Evolutionary conservation across 2,888 invertebrate species (phyloP).

Genomic region (Tipula helvola): DNA sequence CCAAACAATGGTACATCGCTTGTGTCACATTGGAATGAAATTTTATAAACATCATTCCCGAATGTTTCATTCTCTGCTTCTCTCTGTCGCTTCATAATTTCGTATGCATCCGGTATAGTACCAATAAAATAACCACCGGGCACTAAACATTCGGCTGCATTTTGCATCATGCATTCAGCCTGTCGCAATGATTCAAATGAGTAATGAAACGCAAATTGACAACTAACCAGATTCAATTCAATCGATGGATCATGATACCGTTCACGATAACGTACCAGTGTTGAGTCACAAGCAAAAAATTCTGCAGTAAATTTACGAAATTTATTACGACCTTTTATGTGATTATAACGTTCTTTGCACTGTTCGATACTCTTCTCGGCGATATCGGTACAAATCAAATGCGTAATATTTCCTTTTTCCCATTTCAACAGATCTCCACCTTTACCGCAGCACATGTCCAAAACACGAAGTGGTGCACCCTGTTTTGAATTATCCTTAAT

Average conservation of each 20-base stretch:
- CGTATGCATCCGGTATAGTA: conserved; percentile 88
- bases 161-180: conserved; percentile 83
- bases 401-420: conserved; percentile 67
- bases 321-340: conserved; percentile 39
- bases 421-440: conserved; percentile 98
- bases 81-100: conserved; percentile 66
- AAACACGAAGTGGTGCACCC: conserved; percentile 55
- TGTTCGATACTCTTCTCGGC: conserved; percentile 87
- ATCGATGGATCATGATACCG: conserved; percentile 66
- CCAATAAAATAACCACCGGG: conserved; percentile 94
- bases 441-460: conserved; percentile 97
- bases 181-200: conserved; percentile 81
- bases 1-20: conserved; percentile 77
- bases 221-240: conserved; percentile 81
- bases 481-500: conserved; percentile 49
- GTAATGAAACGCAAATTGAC: conserved; percentile 98
- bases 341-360: conserved; percentile 71
- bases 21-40: conserved; percentile 56
- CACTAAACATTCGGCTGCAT: conserved; percentile 78
- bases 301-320: conserved; percentile 62
- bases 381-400: conserved; percentile 85
- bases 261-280: conserved; percentile 65
- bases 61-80: conserved; percentile 46
- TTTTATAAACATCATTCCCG: conserved; percentile 67
- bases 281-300: conserved; percentile 85